phyloP scores from a whole-genome alignment of 2,113 vertebrate species.

The Tragelaphus buxtoni region DNA sequence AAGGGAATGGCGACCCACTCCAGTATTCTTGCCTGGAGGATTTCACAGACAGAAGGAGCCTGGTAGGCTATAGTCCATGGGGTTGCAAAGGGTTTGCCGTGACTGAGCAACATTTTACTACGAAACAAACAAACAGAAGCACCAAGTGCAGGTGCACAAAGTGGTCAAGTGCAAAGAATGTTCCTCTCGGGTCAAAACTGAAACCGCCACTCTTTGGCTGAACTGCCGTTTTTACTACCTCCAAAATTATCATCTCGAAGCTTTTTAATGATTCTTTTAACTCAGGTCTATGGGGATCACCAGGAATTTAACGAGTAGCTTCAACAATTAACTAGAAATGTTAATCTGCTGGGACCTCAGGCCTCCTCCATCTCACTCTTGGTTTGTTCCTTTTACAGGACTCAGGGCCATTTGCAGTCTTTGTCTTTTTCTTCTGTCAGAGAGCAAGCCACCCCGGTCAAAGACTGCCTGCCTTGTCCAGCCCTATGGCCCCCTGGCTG shows the following conservation, averaged over 20 bases:
- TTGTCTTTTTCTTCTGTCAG: not conserved
- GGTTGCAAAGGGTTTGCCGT: not conserved
- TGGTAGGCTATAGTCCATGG: not conserved
- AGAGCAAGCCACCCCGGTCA: not conserved
- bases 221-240: not conserved
- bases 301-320: not conserved
- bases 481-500: fast-evolving
- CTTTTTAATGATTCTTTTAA: not conserved
- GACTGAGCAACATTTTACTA: not conserved
- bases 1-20: not conserved
- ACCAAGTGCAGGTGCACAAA: too few relatives aligned
- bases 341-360: not conserved
- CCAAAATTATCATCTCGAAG: not conserved
- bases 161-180: not conserved
- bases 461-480: not conserved
- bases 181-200: not conserved
- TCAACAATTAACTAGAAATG: not conserved
- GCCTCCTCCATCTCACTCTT: not conserved
- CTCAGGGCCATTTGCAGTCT: not conserved
- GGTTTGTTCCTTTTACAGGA: not conserved
- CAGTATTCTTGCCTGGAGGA: not conserved
- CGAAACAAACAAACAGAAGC: not conserved
- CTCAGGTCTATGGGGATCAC: not conserved
- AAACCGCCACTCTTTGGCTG: not conserved
- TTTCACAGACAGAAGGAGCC: not conserved